Conservation (phyloP, 2,888 invertebrate species). For the Pediacus dermestoides region DNA sequence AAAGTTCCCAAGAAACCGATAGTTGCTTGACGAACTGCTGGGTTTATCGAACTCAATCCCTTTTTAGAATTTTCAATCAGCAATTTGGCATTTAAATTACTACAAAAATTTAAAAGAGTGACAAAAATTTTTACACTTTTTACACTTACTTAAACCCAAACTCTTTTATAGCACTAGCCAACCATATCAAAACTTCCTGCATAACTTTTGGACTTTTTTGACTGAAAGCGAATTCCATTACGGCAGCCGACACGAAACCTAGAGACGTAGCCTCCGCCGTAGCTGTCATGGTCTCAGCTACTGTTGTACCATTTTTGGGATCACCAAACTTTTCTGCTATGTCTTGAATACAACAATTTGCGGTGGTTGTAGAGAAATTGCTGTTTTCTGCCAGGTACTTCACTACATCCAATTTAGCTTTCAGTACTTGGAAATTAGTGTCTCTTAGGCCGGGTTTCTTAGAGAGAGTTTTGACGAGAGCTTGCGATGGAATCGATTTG, state of each 20-base stretch:
- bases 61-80: constrained; percentile 78
- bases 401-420: constrained; percentile 75
- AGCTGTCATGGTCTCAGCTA: constrained; percentile 67
- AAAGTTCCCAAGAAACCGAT: constrained; percentile 72
- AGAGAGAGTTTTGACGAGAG: constrained; percentile 67
- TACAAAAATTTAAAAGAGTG: constrained; percentile 32
- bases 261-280: constrained; percentile 77
- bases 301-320: constrained; percentile 67
- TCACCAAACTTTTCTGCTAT: constrained; percentile 84
- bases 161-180: constrained; percentile 72
- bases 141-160: constrained; percentile 83
- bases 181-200: constrained; percentile 79
- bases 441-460: constrained; percentile 87
- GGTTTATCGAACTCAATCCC: constrained; percentile 80
- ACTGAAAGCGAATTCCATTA: constrained; percentile 69
- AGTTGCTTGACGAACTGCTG: constrained; percentile 74
- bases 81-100: constrained; percentile 63
- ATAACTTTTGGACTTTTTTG: constrained; percentile 92
- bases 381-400: constrained; percentile 74
- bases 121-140: too few species aligned
- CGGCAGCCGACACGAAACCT: constrained; percentile 69
- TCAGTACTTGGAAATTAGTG: constrained; percentile 88
- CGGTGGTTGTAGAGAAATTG: constrained; percentile 66
- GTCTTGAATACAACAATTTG: constrained; percentile 73
- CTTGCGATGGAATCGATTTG: constrained; percentile 68